These are phyloP conservation scores for Hydrozoanthus tunicans DNA, from an alignment of 64 coral and sea anemone genomes.

Conservation along the genomic window DNA sequence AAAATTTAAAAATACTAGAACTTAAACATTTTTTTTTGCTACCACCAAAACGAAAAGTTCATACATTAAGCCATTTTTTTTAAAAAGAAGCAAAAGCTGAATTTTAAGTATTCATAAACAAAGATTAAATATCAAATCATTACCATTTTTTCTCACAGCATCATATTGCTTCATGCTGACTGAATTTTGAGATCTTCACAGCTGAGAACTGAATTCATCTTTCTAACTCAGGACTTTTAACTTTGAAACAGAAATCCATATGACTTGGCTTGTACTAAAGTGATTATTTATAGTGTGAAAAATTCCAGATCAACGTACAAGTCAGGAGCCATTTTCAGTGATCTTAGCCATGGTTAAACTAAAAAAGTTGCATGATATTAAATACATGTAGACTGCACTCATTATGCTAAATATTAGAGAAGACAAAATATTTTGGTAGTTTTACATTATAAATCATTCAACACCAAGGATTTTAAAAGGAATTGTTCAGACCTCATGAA, in stretches of 20 bases:
- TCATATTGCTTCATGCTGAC: conserved; percentile 17
- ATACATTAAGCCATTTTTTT: background rate
- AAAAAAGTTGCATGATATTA: background rate
- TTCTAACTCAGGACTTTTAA: background rate
- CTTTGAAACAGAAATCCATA: background rate
- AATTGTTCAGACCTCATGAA: background rate
- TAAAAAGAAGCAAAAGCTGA: background rate
- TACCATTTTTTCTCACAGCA: background rate
- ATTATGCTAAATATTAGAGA: conserved; percentile 18
- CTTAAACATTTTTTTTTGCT: background rate
- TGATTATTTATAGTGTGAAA: too few species aligned
- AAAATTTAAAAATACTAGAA: too few species aligned
- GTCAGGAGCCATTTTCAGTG: background rate
- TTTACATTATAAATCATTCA: conserved; percentile 2
- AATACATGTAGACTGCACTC: background rate
- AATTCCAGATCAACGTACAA: too few species aligned
- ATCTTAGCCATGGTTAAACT: background rate
- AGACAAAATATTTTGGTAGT: background rate
- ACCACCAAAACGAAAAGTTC: background rate
- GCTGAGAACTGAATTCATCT: background rate
- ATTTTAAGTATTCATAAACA: background rate
- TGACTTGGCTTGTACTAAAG: too few species aligned
- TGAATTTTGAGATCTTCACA: background rate
- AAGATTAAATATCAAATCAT: background rate
- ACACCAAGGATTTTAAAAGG: background rate